Evolutionary conservation across 1,140 invertebrate species (phyloP).

Genomic region (Cardiocondyla obscurior): DNA sequence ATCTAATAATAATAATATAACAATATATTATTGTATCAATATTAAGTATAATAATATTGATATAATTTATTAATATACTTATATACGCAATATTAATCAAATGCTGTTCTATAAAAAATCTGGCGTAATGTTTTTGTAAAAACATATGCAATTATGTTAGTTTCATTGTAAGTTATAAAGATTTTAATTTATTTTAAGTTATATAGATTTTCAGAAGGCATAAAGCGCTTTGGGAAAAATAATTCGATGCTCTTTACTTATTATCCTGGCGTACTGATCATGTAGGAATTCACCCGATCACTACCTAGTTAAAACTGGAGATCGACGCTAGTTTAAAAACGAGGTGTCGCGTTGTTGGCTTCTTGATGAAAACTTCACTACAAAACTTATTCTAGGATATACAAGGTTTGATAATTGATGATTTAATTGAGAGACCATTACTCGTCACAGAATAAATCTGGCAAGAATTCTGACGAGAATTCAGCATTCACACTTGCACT

Average conservation of each 20-base stretch:
- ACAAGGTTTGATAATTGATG: slow-evolving; percentile 35
- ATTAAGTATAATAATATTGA: not conserved
- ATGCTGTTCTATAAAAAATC: not conserved
- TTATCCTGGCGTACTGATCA: not conserved
- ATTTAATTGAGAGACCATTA: not conserved
- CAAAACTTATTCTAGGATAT: slow-evolving; percentile 66
- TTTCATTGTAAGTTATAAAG: not conserved
- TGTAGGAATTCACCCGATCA: not conserved
- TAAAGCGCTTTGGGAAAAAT: not conserved
- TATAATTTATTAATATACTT: not conserved
- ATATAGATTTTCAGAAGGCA: not conserved
- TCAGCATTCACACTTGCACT: not conserved
- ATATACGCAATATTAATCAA: not conserved
- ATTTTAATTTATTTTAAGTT: not conserved
- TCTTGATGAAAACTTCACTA: slow-evolving; percentile 50
- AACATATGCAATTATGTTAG: not conserved
- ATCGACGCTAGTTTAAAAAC: slow-evolving; percentile 56
- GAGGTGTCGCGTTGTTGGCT: slow-evolving; percentile 36
- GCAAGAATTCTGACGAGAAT: not conserved
- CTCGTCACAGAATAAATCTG: not conserved
- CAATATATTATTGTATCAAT: not conserved
- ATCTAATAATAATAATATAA: not conserved
- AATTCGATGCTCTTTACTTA: not conserved
- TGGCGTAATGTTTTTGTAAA: not conserved
- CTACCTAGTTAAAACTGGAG: slow-evolving; percentile 11